phyloP scores from a whole-genome alignment of 64 coral and sea anemone species.

The Pocillopora verrucosa region DNA sequence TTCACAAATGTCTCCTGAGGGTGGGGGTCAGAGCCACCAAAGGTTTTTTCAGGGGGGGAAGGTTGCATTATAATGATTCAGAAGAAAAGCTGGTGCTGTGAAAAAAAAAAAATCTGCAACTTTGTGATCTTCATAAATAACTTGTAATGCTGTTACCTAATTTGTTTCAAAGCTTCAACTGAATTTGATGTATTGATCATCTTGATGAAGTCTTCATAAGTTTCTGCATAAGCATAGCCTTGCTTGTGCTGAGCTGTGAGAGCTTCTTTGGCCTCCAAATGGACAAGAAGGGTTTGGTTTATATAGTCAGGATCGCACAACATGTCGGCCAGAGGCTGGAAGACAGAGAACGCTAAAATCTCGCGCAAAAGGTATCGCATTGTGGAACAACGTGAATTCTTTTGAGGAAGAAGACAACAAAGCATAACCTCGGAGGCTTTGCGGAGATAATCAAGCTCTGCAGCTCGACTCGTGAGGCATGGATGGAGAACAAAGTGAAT shows the following conservation, averaged over 20 bases:
- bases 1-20: no score
- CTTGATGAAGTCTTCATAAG: constrained; percentile 97
- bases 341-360: constrained; percentile 92
- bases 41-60: no score
- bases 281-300: constrained; percentile 84
- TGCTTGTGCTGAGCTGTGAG: constrained; percentile 91
- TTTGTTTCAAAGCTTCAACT: constrained; percentile 92
- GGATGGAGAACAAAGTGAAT: constrained; percentile 86
- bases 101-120: no score
- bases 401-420: constrained; percentile 71
- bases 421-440: constrained; percentile 81
- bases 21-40: no score
- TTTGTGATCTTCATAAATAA: not conserved
- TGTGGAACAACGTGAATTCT: constrained; percentile 72
- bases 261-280: constrained; percentile 91
- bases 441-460: constrained; percentile 84
- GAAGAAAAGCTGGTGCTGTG: no score
- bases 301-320: constrained; percentile 99
- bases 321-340: constrained; percentile 90
- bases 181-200: constrained; percentile 93
- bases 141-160: constrained; percentile 63
- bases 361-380: constrained; percentile 82
- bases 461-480: constrained; percentile 62
- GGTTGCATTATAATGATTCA: no score
- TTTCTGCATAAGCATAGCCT: constrained; percentile 99